Evolutionary conservation across 2,888 invertebrate genomes (phyloP), one percentile per base, ranked within the genome.

Genomic region (Phortica okadai): DNA sequence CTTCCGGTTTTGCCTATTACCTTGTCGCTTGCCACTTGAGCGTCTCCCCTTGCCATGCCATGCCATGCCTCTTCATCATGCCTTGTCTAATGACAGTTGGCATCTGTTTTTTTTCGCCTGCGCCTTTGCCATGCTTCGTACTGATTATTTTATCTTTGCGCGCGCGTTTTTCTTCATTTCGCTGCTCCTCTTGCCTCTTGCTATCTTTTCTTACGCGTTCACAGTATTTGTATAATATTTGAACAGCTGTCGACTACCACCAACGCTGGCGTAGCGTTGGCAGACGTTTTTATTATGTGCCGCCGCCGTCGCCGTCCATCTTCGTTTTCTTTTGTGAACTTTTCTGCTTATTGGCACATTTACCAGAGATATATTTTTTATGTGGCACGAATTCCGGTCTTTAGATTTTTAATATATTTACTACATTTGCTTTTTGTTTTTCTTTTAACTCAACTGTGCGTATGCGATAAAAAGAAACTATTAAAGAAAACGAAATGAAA

Each of bases 101-200:
- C 87, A 84, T 88, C 80, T 88, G 84, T 79, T 86, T 76, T 64
- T 66, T 75, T 76, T 82, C 75, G 77, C 66, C 78, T 74, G 62
- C 0, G 66, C 70, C 66, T 72, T 76, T 78, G 59, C n/a, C 21
- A n/a, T 21, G 59, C n/a, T n/a, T 59, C 59, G 3, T 50, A 14
- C 50, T 50, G 50, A 50, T 50, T 50, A 50, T 50, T 50, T 50
- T 14, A 50, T 50, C 50, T 50, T 50, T 50, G 50, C 50, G 50
- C 50, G 50, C 33, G 33, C 33, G 33, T 33, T 33, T 50, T 50
- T 11, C 14, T 50, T 50, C 50, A 50, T 2, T 14, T 8, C 50
- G 21, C 21, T 21, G 21, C 21, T 21, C 21, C 10, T 45, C 10
- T 10, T 45, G 10, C 10, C 45, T 45, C 45, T 45, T 45, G 6